phyloP scores from a whole-genome alignment of 2,888 invertebrate genomes.

The Tachina fera region DNA sequence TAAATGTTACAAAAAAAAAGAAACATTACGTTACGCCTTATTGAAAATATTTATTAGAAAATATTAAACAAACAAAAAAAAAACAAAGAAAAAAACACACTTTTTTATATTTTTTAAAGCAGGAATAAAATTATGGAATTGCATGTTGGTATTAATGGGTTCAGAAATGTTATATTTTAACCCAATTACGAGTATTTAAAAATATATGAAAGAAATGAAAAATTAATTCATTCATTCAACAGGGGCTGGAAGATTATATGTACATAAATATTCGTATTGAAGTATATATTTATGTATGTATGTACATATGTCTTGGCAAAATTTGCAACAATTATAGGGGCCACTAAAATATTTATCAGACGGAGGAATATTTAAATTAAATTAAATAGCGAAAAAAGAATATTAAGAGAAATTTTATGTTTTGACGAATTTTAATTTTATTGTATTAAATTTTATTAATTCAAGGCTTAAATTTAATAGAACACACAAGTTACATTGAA shows the following conservation, averaged over 20 bases:
- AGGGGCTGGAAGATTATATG: background rate
- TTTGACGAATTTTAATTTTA: background rate
- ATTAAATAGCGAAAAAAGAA: background rate
- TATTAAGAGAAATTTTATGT: background rate
- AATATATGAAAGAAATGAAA: constrained; percentile 21
- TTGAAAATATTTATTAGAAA: constrained; percentile 41
- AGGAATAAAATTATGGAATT: constrained; percentile 19
- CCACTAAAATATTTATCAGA: background rate
- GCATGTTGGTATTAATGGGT: constrained; percentile 18
- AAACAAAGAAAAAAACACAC: constrained; percentile 12
- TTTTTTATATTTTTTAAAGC: constrained; percentile 12
- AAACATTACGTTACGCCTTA: constrained; percentile 41
- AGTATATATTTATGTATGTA: background rate
- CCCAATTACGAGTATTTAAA: constrained; percentile 37
- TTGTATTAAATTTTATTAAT: background rate
- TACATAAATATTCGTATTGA: background rate
- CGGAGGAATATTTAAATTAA: background rate
- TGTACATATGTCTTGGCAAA: background rate
- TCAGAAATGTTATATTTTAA: constrained; percentile 54
- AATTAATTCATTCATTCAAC: too few relatives aligned
- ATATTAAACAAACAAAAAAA: too few relatives aligned
- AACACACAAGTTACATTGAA: background rate
- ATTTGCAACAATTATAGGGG: constrained; percentile 49
- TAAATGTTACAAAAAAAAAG: constrained; percentile 1
- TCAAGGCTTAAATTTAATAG: background rate